Conservation (phyloP, 2,113 vertebrate genomes). For the Brienomyrus brachyistius region DNA sequence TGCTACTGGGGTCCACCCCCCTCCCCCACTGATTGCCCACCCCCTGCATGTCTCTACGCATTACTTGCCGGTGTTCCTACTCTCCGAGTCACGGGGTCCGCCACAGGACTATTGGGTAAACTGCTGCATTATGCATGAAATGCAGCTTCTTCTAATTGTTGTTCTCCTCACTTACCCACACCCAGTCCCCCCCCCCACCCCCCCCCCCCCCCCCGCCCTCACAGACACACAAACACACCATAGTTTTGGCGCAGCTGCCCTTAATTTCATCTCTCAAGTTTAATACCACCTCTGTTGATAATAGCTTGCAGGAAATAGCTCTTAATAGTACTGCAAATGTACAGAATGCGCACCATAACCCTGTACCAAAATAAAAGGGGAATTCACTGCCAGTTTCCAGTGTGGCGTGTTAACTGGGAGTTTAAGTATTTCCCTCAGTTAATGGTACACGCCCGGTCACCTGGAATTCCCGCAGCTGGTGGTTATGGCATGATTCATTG, state of each 20-base stretch:
- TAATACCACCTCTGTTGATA: neutral
- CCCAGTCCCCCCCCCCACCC: no score
- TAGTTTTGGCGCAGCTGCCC: neutral
- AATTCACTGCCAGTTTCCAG: neutral
- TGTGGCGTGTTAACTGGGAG: neutral
- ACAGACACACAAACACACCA: neutral
- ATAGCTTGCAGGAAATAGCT: neutral
- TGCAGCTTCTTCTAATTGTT: neutral
- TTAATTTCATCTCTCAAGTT: neutral
- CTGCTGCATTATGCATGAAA: neutral
- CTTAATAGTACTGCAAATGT: neutral
- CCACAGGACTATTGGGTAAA: neutral
- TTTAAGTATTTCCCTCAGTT: neutral
- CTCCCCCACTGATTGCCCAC: neutral
- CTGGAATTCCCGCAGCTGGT: neutral
- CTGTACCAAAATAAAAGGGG: neutral
- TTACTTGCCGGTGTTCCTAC: neutral
- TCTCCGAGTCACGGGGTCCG: neutral
- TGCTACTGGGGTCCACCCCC: neutral
- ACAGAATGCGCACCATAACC: neutral
- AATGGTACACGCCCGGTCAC: neutral
- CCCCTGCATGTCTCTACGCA: neutral
- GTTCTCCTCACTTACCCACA: neutral
- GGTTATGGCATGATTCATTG: neutral
- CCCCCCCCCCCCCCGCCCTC: no score